Conservation (phyloP, 2,113 vertebrate genomes). For the Bos taurus region ARS-UCD2.0 NC_037346.1:7842501-7843000, state of each 20-base stretch:
- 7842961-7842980: accelerated
- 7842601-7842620: neutral
- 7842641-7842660: neutral
- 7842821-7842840: neutral
- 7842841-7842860: neutral
- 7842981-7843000: neutral
- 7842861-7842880: neutral
- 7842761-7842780: neutral
- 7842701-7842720: neutral
- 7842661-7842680: neutral
- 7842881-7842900: neutral
- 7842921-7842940: accelerated
- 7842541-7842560: neutral
- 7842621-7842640: neutral
- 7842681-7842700: neutral
- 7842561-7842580: neutral
- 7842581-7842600: neutral
- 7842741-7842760: neutral
- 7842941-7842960: accelerated
- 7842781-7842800: neutral
- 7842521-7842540: neutral
- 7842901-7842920: neutral
- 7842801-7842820: neutral
- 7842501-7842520: accelerated
- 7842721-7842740: neutral